A percentile compares a stretch with the other conserved stretches of the same genome.
These are phyloP conservation scores for Strongylocentrotus purpuratus DNA, from an alignment of 35 echinoderm and acorn worm species.

Conservation along the genomic window DNA sequence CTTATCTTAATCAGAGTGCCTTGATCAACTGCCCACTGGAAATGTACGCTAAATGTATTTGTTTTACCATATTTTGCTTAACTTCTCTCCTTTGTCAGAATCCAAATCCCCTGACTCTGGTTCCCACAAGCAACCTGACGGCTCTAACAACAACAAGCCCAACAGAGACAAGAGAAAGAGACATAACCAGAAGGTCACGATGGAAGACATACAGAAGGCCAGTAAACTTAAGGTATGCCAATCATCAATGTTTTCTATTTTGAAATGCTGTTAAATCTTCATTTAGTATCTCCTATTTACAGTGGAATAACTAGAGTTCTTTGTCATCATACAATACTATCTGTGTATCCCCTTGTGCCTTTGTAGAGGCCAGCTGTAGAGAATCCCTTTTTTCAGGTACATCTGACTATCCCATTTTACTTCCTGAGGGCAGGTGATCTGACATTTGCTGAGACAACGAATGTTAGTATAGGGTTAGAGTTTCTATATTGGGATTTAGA, in stretches of 20 bases:
- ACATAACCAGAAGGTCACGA: constrained; percentile 74
- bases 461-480: too few species aligned
- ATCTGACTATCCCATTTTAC: too few species aligned
- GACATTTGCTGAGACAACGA: too few species aligned
- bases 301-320: too few species aligned
- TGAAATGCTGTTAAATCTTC: not conserved
- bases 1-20: not conserved
- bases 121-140: not conserved
- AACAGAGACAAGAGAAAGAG: constrained; percentile 63
- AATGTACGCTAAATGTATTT: not conserved
- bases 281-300: too few species aligned
- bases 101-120: not conserved
- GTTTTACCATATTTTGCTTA: not conserved
- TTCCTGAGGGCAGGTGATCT: too few species aligned
- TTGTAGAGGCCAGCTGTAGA: too few species aligned
- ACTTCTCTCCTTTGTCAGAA: not conserved
- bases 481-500: too few species aligned
- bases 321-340: too few species aligned
- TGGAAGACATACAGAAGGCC: constrained; percentile 64
- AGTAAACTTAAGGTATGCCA: constrained; percentile 45
- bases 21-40: not conserved
- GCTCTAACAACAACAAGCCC: constrained; percentile 57
- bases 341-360: too few species aligned
- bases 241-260: not conserved
- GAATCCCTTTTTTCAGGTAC: too few species aligned